These are phyloP conservation scores for Oreochromis aureus DNA, from an alignment of 2,113 vertebrate genomes.

Conservation along the genomic window DNA sequence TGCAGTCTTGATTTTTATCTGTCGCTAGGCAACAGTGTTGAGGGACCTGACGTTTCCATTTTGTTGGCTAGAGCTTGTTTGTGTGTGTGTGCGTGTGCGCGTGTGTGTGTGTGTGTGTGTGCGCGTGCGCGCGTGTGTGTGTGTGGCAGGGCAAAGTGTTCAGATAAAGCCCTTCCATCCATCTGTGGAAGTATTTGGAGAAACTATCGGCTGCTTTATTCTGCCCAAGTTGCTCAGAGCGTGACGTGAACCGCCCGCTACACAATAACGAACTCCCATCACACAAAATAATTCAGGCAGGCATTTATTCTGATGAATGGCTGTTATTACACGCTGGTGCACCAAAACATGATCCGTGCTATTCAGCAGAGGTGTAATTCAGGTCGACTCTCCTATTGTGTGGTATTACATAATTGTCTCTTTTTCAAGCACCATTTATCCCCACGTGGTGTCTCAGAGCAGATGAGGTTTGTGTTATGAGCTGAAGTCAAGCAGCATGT, in stretches of 20 bases:
- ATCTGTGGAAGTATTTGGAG: slow-evolving; percentile 11
- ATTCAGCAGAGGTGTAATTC: neutral
- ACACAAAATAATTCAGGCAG: slow-evolving; percentile 1
- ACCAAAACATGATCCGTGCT: neutral
- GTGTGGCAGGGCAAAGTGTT: neutral
- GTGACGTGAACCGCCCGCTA: neutral
- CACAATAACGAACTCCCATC: neutral
- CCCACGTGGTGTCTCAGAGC: neutral
- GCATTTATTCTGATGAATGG: neutral
- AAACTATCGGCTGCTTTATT: neutral
- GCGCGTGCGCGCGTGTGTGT: neutral
- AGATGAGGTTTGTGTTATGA: neutral
- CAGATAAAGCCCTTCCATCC: slow-evolving; percentile 12
- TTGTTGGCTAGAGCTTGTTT: neutral
- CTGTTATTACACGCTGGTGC: neutral
- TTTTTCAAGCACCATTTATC: slow-evolving; percentile 7
- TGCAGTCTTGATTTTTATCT: slow-evolving; percentile 59
- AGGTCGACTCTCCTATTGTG: neutral
- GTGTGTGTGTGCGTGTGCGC: neutral
- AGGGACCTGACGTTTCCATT: slow-evolving; percentile 45
- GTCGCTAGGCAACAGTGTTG: slow-evolving; percentile 71
- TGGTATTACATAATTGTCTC: slow-evolving; percentile 19
- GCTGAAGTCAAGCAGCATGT: neutral
- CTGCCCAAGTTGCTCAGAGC: neutral
- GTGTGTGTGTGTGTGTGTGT: neutral